A percentile compares a stretch with the other conserved stretches of the same genome.
These are phyloP conservation scores for Pristionchus pacificus DNA, from an alignment of 1,140 invertebrate species.

Conservation along the genomic window DNA sequence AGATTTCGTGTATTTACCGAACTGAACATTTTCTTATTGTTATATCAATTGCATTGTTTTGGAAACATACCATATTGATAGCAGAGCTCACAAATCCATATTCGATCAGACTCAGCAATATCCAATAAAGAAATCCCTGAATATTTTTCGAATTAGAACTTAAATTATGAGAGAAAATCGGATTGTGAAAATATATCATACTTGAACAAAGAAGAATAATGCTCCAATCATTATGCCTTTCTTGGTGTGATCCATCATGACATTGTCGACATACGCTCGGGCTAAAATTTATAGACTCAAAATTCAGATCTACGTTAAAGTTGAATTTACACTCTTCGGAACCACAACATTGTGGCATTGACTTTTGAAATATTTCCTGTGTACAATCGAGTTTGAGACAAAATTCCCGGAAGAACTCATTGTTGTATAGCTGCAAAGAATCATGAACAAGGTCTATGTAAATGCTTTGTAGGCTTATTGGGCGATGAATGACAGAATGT, in stretches of 20 bases:
- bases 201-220: not conserved
- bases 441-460: too few species aligned
- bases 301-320: too few species aligned
- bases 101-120: not conserved
- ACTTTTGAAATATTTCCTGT: not conserved
- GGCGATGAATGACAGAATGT: not conserved
- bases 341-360: too few species aligned
- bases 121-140: slow-evolving; percentile 11
- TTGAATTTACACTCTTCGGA: too few species aligned
- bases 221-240: not conserved
- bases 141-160: not conserved
- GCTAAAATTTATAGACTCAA: too few species aligned
- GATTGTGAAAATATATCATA: not conserved
- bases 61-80: not conserved
- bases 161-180: too few species aligned
- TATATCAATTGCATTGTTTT: not conserved
- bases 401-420: not conserved
- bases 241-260: not conserved
- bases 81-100: not conserved
- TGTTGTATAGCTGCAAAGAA: not conserved
- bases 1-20: slow-evolving; percentile 5
- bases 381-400: not conserved
- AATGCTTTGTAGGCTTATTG: not conserved
- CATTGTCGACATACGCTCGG: not conserved
- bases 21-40: not conserved